Conservation (phyloP, 2,797 vertebrate genomes). For the Falco naumanni region DNA sequence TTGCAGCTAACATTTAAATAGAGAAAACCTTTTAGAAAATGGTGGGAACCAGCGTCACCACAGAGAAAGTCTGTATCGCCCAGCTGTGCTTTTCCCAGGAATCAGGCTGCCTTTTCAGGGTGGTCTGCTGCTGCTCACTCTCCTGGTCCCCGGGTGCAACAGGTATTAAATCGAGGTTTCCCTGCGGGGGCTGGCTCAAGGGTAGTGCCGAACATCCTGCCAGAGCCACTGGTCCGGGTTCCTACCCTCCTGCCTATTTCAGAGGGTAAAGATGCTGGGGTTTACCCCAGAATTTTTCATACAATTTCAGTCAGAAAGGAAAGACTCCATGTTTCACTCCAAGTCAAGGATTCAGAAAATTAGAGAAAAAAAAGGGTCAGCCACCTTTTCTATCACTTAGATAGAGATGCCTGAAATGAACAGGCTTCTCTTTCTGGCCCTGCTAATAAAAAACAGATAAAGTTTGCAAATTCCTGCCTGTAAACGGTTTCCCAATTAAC, state of each 20-base stretch:
- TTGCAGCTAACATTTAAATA: neutral
- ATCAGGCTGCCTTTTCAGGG: neutral
- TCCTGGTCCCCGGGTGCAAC: neutral
- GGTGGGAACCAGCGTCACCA: neutral
- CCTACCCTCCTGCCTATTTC: neutral
- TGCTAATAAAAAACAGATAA: neutral
- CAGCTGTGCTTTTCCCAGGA: neutral
- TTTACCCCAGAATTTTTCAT: neutral
- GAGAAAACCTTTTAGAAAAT: neutral
- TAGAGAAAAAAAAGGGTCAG: neutral
- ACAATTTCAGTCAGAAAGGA: neutral
- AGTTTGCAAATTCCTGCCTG: neutral
- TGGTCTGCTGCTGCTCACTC: neutral
- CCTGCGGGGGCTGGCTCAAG: neutral
- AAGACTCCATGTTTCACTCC: neutral
- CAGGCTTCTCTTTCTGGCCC: neutral
- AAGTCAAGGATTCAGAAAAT: neutral
- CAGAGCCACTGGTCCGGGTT: rapidly evolving
- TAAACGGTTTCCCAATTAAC: neutral
- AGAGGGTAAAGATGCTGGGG: neutral
- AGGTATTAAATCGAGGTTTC: neutral
- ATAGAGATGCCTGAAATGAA: neutral
- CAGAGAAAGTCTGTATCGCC: neutral
- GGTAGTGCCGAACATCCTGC: neutral
- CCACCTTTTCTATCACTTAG: neutral